Percentiles rank a stretch among this genome's conserved stretches.
These are phyloP conservation scores for Pangasius macronema DNA, from an alignment of 2,797 vertebrate genomes.

Conservation along the genomic window DNA sequence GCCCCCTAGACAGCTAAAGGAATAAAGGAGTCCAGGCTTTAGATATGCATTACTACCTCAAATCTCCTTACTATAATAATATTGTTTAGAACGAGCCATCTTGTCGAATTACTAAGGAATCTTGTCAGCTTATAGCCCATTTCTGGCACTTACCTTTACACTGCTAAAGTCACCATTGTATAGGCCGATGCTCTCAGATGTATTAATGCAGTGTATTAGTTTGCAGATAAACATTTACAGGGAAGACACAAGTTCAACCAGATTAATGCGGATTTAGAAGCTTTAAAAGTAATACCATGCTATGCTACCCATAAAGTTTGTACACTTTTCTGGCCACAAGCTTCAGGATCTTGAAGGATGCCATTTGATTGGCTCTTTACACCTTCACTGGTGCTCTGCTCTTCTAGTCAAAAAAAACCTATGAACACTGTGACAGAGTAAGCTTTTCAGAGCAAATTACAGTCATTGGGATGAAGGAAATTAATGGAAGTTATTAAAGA, in stretches of 20 bases:
- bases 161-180: not conserved
- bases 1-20: not conserved
- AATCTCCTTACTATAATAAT: not conserved
- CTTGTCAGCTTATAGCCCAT: not conserved
- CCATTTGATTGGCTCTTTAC: not conserved
- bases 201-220: not conserved
- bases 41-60: not conserved
- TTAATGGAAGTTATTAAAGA: not conserved
- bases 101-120: not conserved
- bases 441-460: not conserved
- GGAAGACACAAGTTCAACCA: not conserved
- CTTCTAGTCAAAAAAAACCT: not conserved
- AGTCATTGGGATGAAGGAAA: not conserved
- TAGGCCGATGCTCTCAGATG: not conserved
- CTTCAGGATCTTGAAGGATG: constrained; percentile 4
- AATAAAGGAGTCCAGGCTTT: not conserved
- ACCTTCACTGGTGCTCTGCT: not conserved
- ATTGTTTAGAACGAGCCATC: not conserved
- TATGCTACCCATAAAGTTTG: not conserved
- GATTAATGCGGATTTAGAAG: not conserved
- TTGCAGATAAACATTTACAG: not conserved
- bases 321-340: not conserved
- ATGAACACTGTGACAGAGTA: not conserved
- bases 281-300: not conserved
- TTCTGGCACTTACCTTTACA: not conserved